Percentiles rank a stretch among this genome's conserved stretches.
Evolutionary conservation across 2,797 vertebrate species (phyloP).

Genomic region (Sebastes cheni): DNA sequence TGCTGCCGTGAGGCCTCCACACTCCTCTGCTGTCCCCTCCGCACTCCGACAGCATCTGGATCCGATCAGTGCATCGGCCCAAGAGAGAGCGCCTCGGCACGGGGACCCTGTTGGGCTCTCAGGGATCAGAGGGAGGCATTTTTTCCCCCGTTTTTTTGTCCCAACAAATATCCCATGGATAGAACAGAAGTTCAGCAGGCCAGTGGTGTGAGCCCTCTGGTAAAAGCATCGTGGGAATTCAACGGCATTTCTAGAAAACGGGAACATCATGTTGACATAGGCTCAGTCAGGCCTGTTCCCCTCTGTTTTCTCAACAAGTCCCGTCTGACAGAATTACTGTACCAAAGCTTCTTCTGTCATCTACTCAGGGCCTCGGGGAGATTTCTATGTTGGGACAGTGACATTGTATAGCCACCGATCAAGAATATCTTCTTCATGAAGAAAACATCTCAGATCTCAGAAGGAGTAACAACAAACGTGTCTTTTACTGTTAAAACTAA

Average conservation of each 20-base stretch:
- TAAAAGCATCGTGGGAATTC: slow-evolving; percentile 59
- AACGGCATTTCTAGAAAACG: slow-evolving; percentile 1
- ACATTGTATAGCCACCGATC: slow-evolving; percentile 4
- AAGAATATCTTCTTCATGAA: not conserved
- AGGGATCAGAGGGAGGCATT: slow-evolving; percentile 55
- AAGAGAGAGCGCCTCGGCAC: slow-evolving; percentile 45
- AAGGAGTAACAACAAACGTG: not conserved
- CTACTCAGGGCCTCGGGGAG: not conserved
- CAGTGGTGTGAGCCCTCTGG: slow-evolving; percentile 3
- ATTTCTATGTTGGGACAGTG: slow-evolving; percentile 5
- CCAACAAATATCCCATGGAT: slow-evolving; percentile 40
- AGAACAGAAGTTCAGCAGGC: slow-evolving; percentile 39
- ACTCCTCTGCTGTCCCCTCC: slow-evolving; percentile 49
- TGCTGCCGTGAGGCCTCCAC: slow-evolving; percentile 35
- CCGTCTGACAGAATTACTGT: slow-evolving; percentile 23
- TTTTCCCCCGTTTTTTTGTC: not conserved
- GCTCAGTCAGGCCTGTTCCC: slow-evolving; percentile 3
- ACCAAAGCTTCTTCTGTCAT: slow-evolving; percentile 23
- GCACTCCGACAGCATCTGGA: slow-evolving; percentile 77
- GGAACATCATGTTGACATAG: slow-evolving; percentile 27
- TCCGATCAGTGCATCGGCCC: slow-evolving; percentile 65
- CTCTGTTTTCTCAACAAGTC: slow-evolving; percentile 45
- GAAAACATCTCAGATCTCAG: slow-evolving; percentile 4
- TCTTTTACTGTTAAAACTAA: not conserved
- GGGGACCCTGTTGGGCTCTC: slow-evolving; percentile 68